Conservation (phyloP, 1,140 invertebrate species). For the Cydia strobilella region DNA sequence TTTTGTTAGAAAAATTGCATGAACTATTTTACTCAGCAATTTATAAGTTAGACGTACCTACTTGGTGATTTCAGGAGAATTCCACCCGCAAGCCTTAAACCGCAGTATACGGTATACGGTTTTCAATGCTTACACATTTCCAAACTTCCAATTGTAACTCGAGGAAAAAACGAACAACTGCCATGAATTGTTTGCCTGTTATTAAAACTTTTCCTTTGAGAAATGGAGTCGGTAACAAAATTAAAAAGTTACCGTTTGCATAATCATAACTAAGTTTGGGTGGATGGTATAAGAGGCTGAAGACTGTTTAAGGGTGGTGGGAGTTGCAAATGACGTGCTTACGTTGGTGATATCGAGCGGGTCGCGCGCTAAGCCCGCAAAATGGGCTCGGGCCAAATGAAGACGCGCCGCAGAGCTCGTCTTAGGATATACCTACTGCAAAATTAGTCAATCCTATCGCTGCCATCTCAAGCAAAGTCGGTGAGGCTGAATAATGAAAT, state of each 20-base stretch:
- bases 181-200: conserved; percentile 54
- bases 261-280: conserved; percentile 45
- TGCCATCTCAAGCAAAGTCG: conserved; percentile 58
- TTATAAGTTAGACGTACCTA: neutral
- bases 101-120: conserved; percentile 32
- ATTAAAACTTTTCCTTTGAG: conserved; percentile 49
- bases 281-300: conserved; percentile 42
- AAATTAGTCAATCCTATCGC: conserved; percentile 73
- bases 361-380: conserved; percentile 59
- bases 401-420: conserved; percentile 53
- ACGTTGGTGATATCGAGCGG: conserved; percentile 57
- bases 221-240: conserved; percentile 47
- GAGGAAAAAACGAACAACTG: conserved; percentile 45
- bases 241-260: conserved; percentile 51
- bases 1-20: neutral
- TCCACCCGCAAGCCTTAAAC: neutral
- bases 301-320: conserved; percentile 50
- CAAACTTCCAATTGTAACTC: conserved; percentile 46
- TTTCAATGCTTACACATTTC: conserved; percentile 45
- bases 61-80: neutral
- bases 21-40: neutral
- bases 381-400: conserved; percentile 66
- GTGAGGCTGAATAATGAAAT: conserved; percentile 74
- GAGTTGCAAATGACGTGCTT: conserved; percentile 68
- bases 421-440: conserved; percentile 55